These are phyloP conservation scores for Mionectes macconnelli DNA, from an alignment of 2,113 vertebrate species.

Conservation along the genomic window DNA sequence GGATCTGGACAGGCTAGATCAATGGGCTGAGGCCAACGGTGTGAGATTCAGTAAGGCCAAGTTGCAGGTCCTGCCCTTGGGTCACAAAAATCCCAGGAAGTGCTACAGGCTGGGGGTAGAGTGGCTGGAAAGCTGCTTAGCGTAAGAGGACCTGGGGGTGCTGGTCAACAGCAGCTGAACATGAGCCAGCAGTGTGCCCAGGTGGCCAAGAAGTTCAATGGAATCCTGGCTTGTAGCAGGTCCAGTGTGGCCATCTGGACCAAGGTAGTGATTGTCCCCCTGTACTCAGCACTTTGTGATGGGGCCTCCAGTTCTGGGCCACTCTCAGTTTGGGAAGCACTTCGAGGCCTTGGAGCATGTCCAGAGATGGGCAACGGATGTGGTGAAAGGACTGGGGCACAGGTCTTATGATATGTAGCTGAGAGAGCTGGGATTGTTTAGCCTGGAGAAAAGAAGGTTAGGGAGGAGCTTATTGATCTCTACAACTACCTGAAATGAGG, in stretches of 20 bases:
- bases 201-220: background rate
- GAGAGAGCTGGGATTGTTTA: background rate
- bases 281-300: background rate
- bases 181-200: background rate
- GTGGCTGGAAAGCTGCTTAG: background rate
- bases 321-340: background rate
- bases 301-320: background rate
- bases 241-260: background rate
- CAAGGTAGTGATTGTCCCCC: background rate
- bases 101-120: background rate
- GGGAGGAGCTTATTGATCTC: background rate
- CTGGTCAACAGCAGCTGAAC: fast-evolving
- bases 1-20: background rate
- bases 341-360: background rate
- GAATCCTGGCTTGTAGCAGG: background rate
- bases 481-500: background rate
- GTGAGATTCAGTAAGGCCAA: no score
- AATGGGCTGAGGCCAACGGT: background rate
- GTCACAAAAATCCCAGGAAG: fast-evolving
- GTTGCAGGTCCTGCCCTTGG: fast-evolving
- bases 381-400: background rate
- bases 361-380: background rate
- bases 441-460: background rate
- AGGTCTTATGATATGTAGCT: background rate
- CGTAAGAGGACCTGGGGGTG: background rate